phyloP scores from a whole-genome alignment of 1,140 invertebrate genomes.

The Marisa cornuarietis region DNA sequence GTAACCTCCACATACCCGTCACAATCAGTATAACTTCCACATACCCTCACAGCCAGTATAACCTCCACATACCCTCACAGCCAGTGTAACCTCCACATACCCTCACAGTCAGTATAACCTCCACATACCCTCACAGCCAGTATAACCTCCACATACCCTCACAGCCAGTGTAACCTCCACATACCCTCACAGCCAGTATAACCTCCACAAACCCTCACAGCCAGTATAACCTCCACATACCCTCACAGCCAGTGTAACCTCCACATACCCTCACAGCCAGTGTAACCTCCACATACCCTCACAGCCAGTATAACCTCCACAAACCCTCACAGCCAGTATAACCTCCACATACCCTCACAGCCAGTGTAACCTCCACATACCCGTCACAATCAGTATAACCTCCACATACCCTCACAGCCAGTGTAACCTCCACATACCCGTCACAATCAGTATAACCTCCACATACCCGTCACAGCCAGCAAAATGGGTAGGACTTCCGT shows the following conservation, averaged over 20 bases:
- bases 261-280: neutral
- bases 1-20: neutral
- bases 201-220: neutral
- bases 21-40: too few relatives aligned
- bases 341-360: neutral
- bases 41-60: neutral
- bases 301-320: neutral
- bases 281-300: neutral
- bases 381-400: too few relatives aligned
- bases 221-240: neutral
- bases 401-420: neutral
- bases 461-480: conserved; percentile 15
- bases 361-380: neutral
- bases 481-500: conserved; percentile 10
- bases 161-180: neutral
- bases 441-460: neutral
- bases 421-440: neutral
- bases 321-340: neutral
- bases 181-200: neutral
- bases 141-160: neutral
- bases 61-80: neutral
- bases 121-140: neutral
- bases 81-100: neutral
- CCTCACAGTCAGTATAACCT: neutral
- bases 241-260: neutral